phyloP scores from a whole-genome alignment of 2,113 vertebrate genomes.

The Antechinus flavipes region DNA sequence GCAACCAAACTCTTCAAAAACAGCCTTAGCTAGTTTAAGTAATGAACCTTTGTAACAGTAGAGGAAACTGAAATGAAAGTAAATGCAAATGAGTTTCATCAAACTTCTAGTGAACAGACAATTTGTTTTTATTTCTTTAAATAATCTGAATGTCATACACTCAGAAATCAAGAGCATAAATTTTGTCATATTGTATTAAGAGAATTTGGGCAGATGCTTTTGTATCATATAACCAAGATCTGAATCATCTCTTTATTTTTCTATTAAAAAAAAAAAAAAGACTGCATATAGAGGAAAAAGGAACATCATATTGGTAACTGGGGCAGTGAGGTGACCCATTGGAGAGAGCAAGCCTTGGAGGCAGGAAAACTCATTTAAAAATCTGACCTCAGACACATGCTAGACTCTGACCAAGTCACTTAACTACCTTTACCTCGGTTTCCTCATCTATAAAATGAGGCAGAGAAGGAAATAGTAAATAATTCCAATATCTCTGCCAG shows the following conservation, averaged over 20 bases:
- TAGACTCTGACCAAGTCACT: neutral
- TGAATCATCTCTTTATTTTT: neutral
- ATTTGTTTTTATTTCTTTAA: neutral
- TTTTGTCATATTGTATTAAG: neutral
- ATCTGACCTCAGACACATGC: neutral
- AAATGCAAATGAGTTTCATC: neutral
- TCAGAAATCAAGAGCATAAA: neutral
- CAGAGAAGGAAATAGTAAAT: neutral
- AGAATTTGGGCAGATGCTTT: neutral
- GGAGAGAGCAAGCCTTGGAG: neutral
- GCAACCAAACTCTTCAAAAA: neutral
- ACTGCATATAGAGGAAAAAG: neutral
- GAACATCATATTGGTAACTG: neutral
- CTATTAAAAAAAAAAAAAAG: neutral
- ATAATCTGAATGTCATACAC: neutral
- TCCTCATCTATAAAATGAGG: neutral
- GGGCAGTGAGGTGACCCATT: neutral
- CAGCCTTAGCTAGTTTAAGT: neutral
- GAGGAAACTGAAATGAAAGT: neutral
- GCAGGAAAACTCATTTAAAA: neutral
- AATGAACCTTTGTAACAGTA: neutral
- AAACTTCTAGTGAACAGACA: neutral
- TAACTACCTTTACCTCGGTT: neutral
- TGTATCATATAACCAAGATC: neutral
- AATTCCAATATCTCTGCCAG: neutral